Conservation (phyloP, 1,140 invertebrate species). For the Cotesia glomerata region DNA sequence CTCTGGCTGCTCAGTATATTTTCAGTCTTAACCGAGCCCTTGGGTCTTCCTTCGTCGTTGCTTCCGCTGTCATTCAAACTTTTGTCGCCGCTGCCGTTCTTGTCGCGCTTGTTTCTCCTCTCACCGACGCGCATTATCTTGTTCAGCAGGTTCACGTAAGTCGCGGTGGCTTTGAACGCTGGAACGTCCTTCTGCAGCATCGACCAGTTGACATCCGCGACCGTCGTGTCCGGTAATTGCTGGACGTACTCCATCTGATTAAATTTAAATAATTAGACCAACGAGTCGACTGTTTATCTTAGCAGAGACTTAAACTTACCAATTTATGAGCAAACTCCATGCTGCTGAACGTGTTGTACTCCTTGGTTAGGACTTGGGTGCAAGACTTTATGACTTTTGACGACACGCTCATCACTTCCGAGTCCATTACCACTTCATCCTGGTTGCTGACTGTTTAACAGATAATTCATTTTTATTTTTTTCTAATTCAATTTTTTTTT, state of each 20-base stretch:
- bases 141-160: neutral
- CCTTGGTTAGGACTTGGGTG: neutral
- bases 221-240: neutral
- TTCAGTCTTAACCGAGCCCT: neutral
- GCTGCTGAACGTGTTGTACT: neutral
- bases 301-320: neutral
- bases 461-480: slow-evolving; percentile 31
- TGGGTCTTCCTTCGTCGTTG: neutral
- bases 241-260: neutral
- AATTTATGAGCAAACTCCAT: neutral
- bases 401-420: neutral
- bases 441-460: slow-evolving; percentile 15
- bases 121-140: neutral
- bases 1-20: too few species aligned
- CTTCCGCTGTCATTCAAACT: neutral
- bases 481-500: neutral
- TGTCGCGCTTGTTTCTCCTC: neutral
- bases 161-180: neutral
- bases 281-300: too few species aligned
- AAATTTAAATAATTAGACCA: neutral
- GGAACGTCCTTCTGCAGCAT: neutral
- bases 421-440: neutral
- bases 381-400: slow-evolving; percentile 10
- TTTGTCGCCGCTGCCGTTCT: neutral
- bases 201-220: neutral